Evolutionary conservation across 2,797 vertebrate genomes (phyloP).

Genomic region (Tinamus major): DNA sequence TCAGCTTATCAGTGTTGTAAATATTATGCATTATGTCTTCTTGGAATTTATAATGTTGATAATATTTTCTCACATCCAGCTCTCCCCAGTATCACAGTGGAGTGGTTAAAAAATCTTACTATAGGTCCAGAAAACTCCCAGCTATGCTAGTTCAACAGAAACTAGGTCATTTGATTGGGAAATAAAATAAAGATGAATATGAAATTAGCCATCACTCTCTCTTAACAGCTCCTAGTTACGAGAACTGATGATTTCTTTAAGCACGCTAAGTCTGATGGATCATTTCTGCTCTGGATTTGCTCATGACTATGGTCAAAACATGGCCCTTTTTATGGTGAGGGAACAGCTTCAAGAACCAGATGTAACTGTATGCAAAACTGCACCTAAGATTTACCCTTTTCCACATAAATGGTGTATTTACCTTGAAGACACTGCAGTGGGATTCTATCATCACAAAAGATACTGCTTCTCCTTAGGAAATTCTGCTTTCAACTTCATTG

Average conservation of each 20-base stretch:
- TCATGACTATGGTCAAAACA: neutral
- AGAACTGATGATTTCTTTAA: neutral
- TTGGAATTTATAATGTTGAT: neutral
- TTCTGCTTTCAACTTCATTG: neutral
- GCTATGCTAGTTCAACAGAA: neutral
- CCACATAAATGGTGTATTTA: neutral
- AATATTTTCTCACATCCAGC: neutral
- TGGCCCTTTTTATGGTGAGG: neutral
- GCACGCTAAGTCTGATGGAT: neutral
- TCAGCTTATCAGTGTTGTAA: neutral
- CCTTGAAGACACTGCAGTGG: neutral
- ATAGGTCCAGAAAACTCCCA: neutral
- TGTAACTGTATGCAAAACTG: neutral
- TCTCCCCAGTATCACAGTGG: accelerated
- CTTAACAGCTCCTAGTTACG: neutral
- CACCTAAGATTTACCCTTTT: neutral
- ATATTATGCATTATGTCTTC: neutral
- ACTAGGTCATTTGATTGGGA: neutral
- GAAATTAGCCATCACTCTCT: neutral
- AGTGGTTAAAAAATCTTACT: neutral
- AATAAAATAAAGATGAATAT: neutral
- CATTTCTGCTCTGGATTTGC: neutral
- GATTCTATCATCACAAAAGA: too few species aligned
- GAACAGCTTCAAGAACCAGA: neutral
- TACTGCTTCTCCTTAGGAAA: neutral